These are phyloP conservation scores for Scomberomorus guttatus DNA, from an alignment of 2,797 vertebrate species.

Conservation along the genomic window DNA sequence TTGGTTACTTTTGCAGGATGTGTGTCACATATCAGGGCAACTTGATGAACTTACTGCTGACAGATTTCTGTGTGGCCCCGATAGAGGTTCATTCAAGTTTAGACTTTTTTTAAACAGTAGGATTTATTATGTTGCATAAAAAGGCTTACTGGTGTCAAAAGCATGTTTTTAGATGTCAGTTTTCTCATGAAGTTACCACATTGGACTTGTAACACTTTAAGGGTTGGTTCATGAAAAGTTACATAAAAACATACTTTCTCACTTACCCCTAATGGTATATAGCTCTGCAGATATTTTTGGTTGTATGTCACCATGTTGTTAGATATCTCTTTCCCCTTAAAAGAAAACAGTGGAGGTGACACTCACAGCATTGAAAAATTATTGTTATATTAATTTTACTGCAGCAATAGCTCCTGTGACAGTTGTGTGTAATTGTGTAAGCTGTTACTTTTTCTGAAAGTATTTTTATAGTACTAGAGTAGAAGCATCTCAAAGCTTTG, in stretches of 20 bases:
- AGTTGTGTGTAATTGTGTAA: not conserved
- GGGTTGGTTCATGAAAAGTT: constrained; percentile 7
- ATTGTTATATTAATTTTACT: too few species aligned
- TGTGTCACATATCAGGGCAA: not conserved
- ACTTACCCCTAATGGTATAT: not conserved
- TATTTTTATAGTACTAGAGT: too few species aligned
- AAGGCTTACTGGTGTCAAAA: not conserved
- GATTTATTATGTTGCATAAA: constrained; percentile 9
- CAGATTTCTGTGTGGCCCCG: not conserved
- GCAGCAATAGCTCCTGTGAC: not conserved
- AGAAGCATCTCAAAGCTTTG: too few species aligned
- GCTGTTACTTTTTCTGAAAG: too few species aligned
- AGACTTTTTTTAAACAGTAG: not conserved
- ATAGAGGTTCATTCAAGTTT: not conserved
- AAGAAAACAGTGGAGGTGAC: not conserved
- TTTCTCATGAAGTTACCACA: not conserved
- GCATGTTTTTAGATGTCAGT: constrained; percentile 27
- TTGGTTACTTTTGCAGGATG: not conserved
- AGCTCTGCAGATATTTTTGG: not conserved
- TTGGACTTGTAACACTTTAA: not conserved
- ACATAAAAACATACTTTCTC: constrained; percentile 2
- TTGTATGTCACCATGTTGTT: not conserved
- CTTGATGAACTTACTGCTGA: not conserved
- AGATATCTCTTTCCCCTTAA: not conserved
- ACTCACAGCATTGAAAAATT: not conserved